Percentiles rank a stretch among this genome's conserved stretches.
Evolutionary conservation across 2,888 invertebrate species (phyloP).

Genomic region (Agrochola lychnidis): DNA sequence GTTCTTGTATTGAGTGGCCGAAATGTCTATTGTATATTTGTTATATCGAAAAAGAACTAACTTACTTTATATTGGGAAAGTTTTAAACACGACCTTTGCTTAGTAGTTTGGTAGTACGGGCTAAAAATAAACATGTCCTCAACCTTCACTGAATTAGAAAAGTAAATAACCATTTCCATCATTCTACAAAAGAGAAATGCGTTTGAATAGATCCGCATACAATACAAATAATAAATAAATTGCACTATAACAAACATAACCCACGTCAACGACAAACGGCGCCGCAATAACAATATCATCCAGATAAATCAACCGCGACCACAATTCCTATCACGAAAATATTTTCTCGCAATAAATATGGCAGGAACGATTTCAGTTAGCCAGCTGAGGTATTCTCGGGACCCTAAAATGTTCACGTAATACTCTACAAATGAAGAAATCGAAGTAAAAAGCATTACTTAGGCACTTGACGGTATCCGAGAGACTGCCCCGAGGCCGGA

Average conservation of each 20-base stretch:
- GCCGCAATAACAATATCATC: slow-evolving; percentile 58
- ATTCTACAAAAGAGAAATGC: neutral
- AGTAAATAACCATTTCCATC: slow-evolving; percentile 8
- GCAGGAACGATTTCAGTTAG: slow-evolving; percentile 30
- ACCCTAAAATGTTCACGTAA: slow-evolving; percentile 54
- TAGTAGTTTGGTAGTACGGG: neutral
- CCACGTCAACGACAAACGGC: slow-evolving; percentile 45
- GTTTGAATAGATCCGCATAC: slow-evolving; percentile 13
- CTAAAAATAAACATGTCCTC: neutral
- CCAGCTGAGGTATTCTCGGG: slow-evolving; percentile 40
- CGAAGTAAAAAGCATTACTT: slow-evolving; percentile 58
- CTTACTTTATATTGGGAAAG: slow-evolving; percentile 10
- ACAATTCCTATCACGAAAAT: slow-evolving; percentile 51
- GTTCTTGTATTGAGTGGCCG: neutral
- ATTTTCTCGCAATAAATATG: slow-evolving; percentile 61
- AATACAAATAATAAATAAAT: slow-evolving; percentile 30
- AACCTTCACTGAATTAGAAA: neutral
- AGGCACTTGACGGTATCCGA: slow-evolving; percentile 62
- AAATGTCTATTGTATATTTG: neutral
- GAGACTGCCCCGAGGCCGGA: slow-evolving; percentile 51
- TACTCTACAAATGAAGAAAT: slow-evolving; percentile 64
- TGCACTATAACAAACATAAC: slow-evolving; percentile 27
- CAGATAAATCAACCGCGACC: slow-evolving; percentile 58
- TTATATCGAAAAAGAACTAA: neutral
- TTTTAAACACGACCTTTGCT: slow-evolving; percentile 1